A percentile compares a stretch with the other conserved stretches of the same genome.
phyloP scores from a whole-genome alignment of 30 jellyfish, hydroid and myxozoan genomes.

The Aurelia sp. region DNA sequence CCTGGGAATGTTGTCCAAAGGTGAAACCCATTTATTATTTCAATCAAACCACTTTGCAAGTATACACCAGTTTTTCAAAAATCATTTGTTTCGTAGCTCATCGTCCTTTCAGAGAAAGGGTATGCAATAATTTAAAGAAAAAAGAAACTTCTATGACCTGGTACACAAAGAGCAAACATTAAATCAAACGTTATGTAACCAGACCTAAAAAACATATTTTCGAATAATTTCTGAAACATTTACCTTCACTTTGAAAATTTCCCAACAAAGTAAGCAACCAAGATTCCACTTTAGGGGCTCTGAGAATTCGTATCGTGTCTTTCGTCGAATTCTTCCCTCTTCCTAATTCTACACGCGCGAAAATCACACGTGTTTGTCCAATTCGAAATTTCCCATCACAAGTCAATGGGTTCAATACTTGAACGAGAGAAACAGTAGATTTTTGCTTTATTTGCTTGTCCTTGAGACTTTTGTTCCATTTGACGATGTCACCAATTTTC shows the following conservation, averaged over 20 bases:
- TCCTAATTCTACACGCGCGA: neutral
- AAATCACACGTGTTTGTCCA: slow-evolving; percentile 48
- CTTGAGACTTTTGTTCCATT: neutral
- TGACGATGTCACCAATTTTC: slow-evolving; percentile 9
- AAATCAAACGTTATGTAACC: too few relatives aligned
- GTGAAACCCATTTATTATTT: too few relatives aligned
- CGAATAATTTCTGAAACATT: neutral
- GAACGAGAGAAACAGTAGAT: neutral
- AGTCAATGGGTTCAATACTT: neutral
- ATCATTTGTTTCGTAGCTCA: too few relatives aligned
- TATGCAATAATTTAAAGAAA: too few relatives aligned
- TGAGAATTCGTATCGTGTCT: slow-evolving; percentile 5
- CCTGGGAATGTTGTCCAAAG: too few relatives aligned
- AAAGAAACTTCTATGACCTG: too few relatives aligned
- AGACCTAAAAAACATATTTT: too few relatives aligned
- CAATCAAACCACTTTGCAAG: too few relatives aligned
- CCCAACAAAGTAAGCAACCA: slow-evolving; percentile 27
- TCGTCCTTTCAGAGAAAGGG: too few relatives aligned
- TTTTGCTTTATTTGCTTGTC: neutral
- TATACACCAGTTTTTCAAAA: too few relatives aligned
- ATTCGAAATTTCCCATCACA: slow-evolving; percentile 34
- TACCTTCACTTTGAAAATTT: slow-evolving; percentile 21
- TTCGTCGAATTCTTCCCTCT: neutral
- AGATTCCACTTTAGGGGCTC: slow-evolving; percentile 33
- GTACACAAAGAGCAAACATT: too few relatives aligned